Evolutionary conservation across 2,888 invertebrate genomes (phyloP).

Genomic region (Nezara viridula): DNA sequence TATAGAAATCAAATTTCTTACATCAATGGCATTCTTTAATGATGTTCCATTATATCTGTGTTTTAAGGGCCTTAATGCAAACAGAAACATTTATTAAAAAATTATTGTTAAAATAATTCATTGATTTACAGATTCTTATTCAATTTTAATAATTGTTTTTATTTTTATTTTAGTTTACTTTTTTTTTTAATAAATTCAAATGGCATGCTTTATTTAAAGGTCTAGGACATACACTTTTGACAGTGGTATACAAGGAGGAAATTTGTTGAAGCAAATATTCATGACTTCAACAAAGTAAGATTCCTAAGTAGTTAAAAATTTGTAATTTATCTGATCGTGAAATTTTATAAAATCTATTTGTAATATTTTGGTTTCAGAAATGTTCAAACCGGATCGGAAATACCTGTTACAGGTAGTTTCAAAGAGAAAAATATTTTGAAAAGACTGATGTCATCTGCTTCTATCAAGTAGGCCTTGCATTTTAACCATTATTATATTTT

Average conservation of each 20-base stretch:
- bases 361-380: slow-evolving; percentile 57
- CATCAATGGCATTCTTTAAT: too few relatives aligned
- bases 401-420: slow-evolving; percentile 58
- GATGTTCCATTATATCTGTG: background rate
- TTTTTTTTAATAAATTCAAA: slow-evolving; percentile 12
- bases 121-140: background rate
- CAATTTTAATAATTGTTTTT: background rate
- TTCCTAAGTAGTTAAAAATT: background rate
- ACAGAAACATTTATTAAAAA: background rate
- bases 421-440: slow-evolving; percentile 67
- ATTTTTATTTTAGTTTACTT: background rate
- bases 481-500: slow-evolving; percentile 21
- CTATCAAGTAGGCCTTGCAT: slow-evolving; percentile 68
- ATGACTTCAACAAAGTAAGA: slow-evolving; percentile 65
- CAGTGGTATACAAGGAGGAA: slow-evolving; percentile 66
- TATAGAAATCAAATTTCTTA: too few relatives aligned
- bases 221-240: slow-evolving; percentile 68
- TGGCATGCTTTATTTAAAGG: slow-evolving; percentile 64
- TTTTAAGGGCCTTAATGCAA: background rate
- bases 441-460: slow-evolving; percentile 68
- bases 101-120: background rate
- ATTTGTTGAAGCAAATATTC: slow-evolving; percentile 68
- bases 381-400: slow-evolving; percentile 54
- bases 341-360: background rate
- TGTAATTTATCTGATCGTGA: background rate